Base-by-base conservation (phyloP, 2,113 vertebrate species). In the Columba livia region DNA sequence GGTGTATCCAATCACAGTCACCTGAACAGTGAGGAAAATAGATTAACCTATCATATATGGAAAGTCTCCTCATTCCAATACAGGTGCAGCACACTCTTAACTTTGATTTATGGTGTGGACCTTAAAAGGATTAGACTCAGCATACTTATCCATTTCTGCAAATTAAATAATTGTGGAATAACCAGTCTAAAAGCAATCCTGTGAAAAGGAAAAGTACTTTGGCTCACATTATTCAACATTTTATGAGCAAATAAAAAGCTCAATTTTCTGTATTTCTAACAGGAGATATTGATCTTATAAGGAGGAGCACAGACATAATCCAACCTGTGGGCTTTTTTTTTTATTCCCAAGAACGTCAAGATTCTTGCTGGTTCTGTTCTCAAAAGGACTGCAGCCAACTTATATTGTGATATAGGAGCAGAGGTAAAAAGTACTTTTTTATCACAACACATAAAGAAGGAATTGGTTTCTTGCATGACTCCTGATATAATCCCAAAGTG, bases 1-100 rank as follows among this genome's bases (percentile, higher is more conserved):
- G 9, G 99, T 99, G 96, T 99, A 99, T 77, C 99, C 99, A 20
- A 99, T 99, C 64, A 99, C 98, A 14, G 99, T 99, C 70, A 99
- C 99, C 99, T 99, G 97, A 82, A 89, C 69, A 95, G 79, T 57
- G 79, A 70, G 34, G 73, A 78, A 92, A 90, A 70, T 0, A 85
- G 40, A 88, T 85, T 56, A 93, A 73, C 7, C 34, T 42, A 54
- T 18, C 16, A 12, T 32, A 73, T 88, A 75, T 81, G 47, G 50
- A 51, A 83, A 80, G 34, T 21, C n/a, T 81, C 25, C 20, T 80
- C 60, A 51, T 83, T 71, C 31, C 56, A 74, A 21, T 15, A 61
- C 13, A 44, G 29, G 15, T 29, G 32, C 67, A 10, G 38, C 19
- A 78, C 25, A 83, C 36, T 40, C 34, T 38, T 56, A 31, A 79